Percentiles rank a stretch among this genome's conserved stretches.
phyloP scores from a whole-genome alignment of 2,888 invertebrate genomes.

The Ectropis crepuscularia region DNA sequence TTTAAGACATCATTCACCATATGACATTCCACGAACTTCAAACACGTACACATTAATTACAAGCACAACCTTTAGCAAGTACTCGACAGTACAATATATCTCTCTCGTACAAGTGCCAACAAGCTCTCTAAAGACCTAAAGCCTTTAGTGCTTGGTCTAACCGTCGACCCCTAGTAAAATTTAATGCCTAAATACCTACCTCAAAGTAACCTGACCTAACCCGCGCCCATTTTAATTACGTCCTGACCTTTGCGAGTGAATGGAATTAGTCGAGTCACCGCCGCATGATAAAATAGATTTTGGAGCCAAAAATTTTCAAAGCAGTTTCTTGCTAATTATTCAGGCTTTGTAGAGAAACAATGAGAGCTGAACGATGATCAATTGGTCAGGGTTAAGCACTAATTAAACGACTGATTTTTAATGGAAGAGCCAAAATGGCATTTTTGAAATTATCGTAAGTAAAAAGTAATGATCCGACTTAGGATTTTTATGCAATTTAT shows the following conservation, averaged over 20 bases:
- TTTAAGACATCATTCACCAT: no score
- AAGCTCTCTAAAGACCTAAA: neutral
- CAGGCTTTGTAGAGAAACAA: constrained; percentile 2
- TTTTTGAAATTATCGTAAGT: no score
- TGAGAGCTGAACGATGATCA: constrained; percentile 9
- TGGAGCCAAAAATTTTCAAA: constrained; percentile 4
- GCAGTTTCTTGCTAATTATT: constrained; percentile 18
- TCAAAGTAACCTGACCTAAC: constrained; percentile 16
- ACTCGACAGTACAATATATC: neutral
- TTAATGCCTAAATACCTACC: constrained; percentile 21
- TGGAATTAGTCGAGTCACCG: constrained; percentile 22
- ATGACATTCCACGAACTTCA: no score
- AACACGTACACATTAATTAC: neutral
- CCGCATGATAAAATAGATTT: constrained; percentile 19
- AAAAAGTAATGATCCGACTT: no score
- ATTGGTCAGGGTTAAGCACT: constrained; percentile 1
- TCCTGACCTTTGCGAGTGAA: constrained; percentile 27
- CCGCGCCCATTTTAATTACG: constrained; percentile 22
- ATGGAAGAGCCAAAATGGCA: no score
- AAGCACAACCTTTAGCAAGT: neutral
- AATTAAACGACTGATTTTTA: neutral
- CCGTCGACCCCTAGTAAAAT: constrained; percentile 16
- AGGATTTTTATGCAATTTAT: no score
- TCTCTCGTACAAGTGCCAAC: neutral
- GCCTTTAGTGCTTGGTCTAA: constrained; percentile 5